Percentiles rank a stretch among this genome's conserved stretches.
Conservation (phyloP, 1,140 invertebrate genomes). For the Oscheius sp. region DNA sequence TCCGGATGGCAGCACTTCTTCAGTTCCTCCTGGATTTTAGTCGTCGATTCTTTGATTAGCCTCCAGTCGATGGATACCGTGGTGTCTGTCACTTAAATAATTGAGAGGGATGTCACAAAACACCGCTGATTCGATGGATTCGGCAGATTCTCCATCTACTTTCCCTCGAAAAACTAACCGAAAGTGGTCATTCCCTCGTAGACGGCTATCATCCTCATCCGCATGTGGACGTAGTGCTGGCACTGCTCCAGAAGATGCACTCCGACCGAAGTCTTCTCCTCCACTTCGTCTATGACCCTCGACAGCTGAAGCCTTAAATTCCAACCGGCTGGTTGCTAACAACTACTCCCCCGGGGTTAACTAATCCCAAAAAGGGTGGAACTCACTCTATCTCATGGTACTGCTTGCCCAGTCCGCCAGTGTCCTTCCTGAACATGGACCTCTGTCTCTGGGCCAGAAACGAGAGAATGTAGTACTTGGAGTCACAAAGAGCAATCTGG, state of each 20-base stretch:
- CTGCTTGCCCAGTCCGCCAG: not conserved
- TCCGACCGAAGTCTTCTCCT: not conserved
- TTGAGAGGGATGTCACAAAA: not conserved
- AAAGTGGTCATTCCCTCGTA: not conserved
- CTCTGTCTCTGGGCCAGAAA: not conserved
- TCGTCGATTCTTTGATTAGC: not conserved
- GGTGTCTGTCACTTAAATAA: not conserved
- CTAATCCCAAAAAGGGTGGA: not conserved
- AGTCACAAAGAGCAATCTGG: not conserved
- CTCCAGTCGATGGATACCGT: not conserved
- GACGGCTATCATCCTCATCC: not conserved
- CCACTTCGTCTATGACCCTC: too few species aligned
- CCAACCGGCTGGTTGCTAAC: not conserved
- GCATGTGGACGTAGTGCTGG: not conserved
- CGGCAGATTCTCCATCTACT: not conserved
- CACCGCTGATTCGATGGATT: not conserved
- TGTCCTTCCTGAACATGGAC: not conserved
- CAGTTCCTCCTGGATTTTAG: not conserved
- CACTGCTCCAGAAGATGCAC: not conserved
- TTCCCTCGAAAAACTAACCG: not conserved
- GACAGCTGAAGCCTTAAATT: not conserved
- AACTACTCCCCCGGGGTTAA: not conserved
- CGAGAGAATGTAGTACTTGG: not conserved
- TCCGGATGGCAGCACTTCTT: not conserved
- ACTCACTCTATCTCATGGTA: not conserved